A percentile compares a stretch with the other conserved stretches of the same genome.
phyloP scores from a whole-genome alignment of 2,888 invertebrate genomes.

The Plemyria rubiginata region DNA sequence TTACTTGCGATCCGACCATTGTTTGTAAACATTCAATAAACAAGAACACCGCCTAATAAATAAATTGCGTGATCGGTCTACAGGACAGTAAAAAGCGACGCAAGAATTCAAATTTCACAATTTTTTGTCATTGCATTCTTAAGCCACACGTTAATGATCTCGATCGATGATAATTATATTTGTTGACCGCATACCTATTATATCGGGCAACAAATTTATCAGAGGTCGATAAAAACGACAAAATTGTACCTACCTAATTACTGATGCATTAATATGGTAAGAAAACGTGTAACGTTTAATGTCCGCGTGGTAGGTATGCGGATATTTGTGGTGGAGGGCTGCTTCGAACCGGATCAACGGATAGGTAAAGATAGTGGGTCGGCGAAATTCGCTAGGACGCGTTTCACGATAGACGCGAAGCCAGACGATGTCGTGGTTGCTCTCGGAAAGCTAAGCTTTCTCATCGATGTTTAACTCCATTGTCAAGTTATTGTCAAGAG shows the following conservation, averaged over 20 bases:
- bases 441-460: conserved; percentile 64
- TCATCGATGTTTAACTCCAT: conserved; percentile 59
- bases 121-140: conserved; percentile 47
- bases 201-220: conserved; percentile 29
- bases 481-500: conserved; percentile 56
- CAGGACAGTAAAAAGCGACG: conserved; percentile 43
- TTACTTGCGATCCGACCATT: conserved; percentile 77
- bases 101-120: conserved; percentile 49
- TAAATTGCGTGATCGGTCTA: conserved; percentile 68
- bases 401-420: conserved; percentile 48
- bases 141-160: conserved; percentile 44
- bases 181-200: conserved; percentile 36
- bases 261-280: conserved; percentile 17
- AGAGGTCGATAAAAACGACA: conserved; percentile 24
- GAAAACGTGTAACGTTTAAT: conserved; percentile 28
- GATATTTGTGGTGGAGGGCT: conserved; percentile 53
- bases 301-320: conserved; percentile 49
- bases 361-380: conserved; percentile 61
- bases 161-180: conserved; percentile 40
- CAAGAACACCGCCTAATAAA: conserved; percentile 58
- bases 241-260: conserved; percentile 31
- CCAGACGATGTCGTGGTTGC: conserved; percentile 50
- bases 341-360: conserved; percentile 53
- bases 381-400: conserved; percentile 65
- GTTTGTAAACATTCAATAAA: conserved; percentile 81